Percentiles rank a stretch among this genome's conserved stretches.
Evolutionary conservation across 2,797 vertebrate genomes (phyloP).

Genomic region (Paratrypauchen microcephalus): DNA sequence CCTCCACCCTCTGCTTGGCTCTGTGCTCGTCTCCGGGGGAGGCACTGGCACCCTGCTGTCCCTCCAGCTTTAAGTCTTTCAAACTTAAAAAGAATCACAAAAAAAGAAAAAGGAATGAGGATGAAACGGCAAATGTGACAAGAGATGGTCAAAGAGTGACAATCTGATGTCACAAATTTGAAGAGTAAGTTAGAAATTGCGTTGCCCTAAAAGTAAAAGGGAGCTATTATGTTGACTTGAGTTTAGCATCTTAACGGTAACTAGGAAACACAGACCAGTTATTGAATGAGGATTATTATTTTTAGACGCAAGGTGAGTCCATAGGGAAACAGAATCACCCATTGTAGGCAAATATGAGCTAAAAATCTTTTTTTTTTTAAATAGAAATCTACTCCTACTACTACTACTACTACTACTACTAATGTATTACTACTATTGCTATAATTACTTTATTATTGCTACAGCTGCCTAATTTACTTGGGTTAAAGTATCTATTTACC

Average conservation of each 20-base stretch:
- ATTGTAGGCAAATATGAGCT: slow-evolving; percentile 32
- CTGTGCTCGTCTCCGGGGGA: slow-evolving; percentile 58
- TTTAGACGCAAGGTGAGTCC: slow-evolving; percentile 22
- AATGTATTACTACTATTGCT: background rate
- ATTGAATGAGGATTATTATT: slow-evolving; percentile 43
- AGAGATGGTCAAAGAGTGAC: background rate
- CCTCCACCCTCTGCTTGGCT: slow-evolving; percentile 76
- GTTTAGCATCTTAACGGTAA: slow-evolving; percentile 46
- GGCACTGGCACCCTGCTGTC: slow-evolving; percentile 50
- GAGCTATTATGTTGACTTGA: slow-evolving; percentile 34
- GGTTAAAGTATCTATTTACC: background rate
- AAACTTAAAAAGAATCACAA: slow-evolving; percentile 37
- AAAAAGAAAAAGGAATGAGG: background rate
- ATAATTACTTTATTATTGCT: background rate
- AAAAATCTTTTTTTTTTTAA: too few relatives aligned
- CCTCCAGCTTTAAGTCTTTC: slow-evolving; percentile 53
- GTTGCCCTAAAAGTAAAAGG: slow-evolving; percentile 22
- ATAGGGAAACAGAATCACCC: slow-evolving; percentile 32
- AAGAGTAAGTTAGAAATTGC: slow-evolving; percentile 7
- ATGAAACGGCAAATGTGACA: slow-evolving; percentile 4
- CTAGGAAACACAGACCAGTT: slow-evolving; percentile 61
- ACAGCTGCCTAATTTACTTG: background rate
- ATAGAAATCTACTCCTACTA: too few relatives aligned
- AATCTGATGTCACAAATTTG: slow-evolving; percentile 18
- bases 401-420: too few relatives aligned